phyloP scores from a whole-genome alignment of 2,113 vertebrate genomes.

The Megaceryle torquata region DNA sequence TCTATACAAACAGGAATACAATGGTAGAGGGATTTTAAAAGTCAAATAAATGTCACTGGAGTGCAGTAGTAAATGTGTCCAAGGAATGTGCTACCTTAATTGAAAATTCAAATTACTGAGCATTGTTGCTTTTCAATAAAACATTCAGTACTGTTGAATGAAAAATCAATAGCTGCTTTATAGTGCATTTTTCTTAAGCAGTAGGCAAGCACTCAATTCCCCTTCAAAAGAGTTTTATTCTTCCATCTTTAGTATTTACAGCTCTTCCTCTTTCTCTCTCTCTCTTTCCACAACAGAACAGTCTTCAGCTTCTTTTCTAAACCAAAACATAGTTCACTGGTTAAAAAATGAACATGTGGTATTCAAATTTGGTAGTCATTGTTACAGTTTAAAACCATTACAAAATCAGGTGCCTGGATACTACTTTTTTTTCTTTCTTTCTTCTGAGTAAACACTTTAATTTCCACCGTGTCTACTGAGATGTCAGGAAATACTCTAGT shows the following conservation, averaged over 20 bases:
- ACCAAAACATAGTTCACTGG: neutral
- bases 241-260: conserved; percentile 44
- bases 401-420: neutral
- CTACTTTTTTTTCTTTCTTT: neutral
- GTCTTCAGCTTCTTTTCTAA: neutral
- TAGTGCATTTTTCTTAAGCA: conserved; percentile 64
- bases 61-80: conserved; percentile 52
- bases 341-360: neutral
- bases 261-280: neutral
- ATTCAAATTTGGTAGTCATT: neutral
- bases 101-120: conserved; percentile 69
- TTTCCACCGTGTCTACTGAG: neutral
- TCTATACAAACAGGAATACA: conserved; percentile 53
- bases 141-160: conserved; percentile 56
- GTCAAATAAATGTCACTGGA: conserved; percentile 65
- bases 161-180: conserved; percentile 71
- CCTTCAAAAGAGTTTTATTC: conserved; percentile 50
- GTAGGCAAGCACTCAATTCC: conserved; percentile 44
- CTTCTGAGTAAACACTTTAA: neutral
- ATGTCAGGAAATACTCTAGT: neutral
- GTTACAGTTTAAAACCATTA: neutral
- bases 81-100: conserved; percentile 57
- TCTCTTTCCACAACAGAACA: neutral
- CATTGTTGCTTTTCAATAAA: conserved; percentile 57
- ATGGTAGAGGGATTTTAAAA: conserved; percentile 60